Base-by-base conservation (phyloP, 2,113 vertebrate genomes). In the Chloebia gouldiae region DNA sequence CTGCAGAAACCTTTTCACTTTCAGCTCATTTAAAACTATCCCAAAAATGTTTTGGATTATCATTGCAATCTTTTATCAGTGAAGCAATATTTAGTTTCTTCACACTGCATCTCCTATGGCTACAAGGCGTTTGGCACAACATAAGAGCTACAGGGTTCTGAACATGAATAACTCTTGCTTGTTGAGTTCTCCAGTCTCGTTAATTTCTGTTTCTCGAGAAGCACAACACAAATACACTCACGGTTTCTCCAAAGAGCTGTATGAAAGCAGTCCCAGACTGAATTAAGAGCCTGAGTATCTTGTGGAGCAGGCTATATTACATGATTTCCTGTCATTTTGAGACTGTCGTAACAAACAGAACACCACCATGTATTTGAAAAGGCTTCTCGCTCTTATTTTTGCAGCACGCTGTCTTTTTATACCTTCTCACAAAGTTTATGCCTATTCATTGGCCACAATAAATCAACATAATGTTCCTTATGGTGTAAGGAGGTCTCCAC, bases 81-180 rank as follows among this genome's bases (percentile, higher is more conserved):
- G 25, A 69, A 82, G 14, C 18, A n/a, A 57, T n/a, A 63, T 79
- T 50, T 73, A n/a, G 15, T 53, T 76, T 90, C 71, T 86, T 78
- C 28, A 40, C 24, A 44, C 21, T 75, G 12, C 35, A 56, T 24
- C 37, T 91, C 8, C 28, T 77, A 14, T 7, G 17, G 22, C 19
- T 84, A 22, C 11, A 6, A 15, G 0, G 0, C 31, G 47, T 82
- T 85, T 56, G 27, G 33, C 8, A 24, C 0, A 2, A 45, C 10
- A 7, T 39, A 25, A 21, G 49, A 23, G 10, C 44, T 7, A 18
- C 0, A 1, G 21, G 13, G 12, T 6, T 65, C 78, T 42, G 33
- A 77, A 22, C 1, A 61, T 9, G 4, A 72, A 40, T 35, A 53
- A 40, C 9, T 68, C 31, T 23, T 54, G 20, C 9, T 60, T 82